Evolutionary conservation across 2,888 invertebrate species (phyloP), one percentile per base, ranked within the genome.

Genomic region (Drosophila niveifrons): DNA sequence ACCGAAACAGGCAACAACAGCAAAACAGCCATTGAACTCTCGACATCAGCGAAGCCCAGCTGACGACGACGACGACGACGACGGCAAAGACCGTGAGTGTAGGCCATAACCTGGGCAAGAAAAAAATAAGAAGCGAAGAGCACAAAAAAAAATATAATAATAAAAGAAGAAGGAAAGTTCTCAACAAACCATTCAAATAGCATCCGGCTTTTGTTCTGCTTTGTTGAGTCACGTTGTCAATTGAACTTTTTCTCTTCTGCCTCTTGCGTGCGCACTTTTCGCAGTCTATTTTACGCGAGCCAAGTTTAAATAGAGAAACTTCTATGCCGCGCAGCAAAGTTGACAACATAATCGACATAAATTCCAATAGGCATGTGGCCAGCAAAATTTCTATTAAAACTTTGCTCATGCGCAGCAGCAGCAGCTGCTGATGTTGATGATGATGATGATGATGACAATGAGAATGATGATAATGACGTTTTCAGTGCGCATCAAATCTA

Each of bases 311-410:
- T 84, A 85, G 83, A 82, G 69, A 84, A 84, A 84, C 80, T 84
- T 88, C 68, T 11, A 44, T 34, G 56, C 31, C 66, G 64, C 55
- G 77, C 67, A 71, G 36, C 36, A 82, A 85, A 85, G 81, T 88
- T 85, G 78, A 88, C 86, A 77, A 80, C 74, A 88, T 88, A 88
- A 88, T 84, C 84, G 88, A 85, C 80, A 88, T 83, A 88, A 83
- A 88, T 88, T 83, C 75, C 74, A 87, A 82, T 84, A 80, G 88
- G 82, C 78, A 77, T 79, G 72, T 74, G 63, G 47, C 61, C 69
- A 53, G 52, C 36, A 76, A 78, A 77, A 77, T 83, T 88, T 85
- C 85, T 81, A 88, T 85, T 85, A 85, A 88, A 85, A 85, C 75
- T 85, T 85, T 77, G 3, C 69, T 57, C 59, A 79, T 72, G 70